A percentile compares a stretch with the other conserved stretches of the same genome.
phyloP scores from a whole-genome alignment of 2,113 vertebrate species.

The Sphyrna mokarran region DNA sequence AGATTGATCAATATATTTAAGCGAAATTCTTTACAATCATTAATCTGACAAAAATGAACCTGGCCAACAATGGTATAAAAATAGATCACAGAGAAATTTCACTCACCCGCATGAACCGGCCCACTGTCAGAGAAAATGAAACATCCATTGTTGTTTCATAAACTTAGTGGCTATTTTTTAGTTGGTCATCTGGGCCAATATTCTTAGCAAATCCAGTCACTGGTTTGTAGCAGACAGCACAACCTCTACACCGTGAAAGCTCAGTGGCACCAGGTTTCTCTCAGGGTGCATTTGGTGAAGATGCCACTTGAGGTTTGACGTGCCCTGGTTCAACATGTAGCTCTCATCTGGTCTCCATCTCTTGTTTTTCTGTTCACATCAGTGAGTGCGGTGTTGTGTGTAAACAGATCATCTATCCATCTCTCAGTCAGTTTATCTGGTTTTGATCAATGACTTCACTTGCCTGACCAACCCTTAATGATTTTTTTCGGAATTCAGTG shows the following conservation, averaged over 20 bases:
- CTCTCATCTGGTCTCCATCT: not conserved
- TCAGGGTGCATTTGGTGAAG: not conserved
- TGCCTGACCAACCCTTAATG: not conserved
- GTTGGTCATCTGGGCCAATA: not conserved
- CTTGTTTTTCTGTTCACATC: not conserved
- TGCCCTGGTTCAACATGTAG: not conserved
- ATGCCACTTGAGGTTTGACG: not conserved
- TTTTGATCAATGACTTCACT: not conserved
- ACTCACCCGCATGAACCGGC: not conserved
- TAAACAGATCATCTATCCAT: not conserved
- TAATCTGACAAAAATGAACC: not conserved
- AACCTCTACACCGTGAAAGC: not conserved
- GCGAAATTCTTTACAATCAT: not conserved
- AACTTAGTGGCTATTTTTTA: not conserved
- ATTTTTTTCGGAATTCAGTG: not conserved
- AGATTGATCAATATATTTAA: not conserved
- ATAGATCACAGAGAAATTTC: not conserved
- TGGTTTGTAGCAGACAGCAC: not conserved
- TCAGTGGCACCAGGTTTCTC: not conserved
- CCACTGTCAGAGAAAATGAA: not conserved
- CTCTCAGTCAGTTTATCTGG: not conserved
- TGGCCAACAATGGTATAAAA: not conserved
- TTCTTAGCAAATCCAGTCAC: not conserved
- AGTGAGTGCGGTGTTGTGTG: not conserved
- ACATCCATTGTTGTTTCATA: not conserved